A percentile compares a stretch with the other conserved stretches of the same genome.
Conservation (phyloP, 1,140 invertebrate species). For the Drosophila tani region DNA sequence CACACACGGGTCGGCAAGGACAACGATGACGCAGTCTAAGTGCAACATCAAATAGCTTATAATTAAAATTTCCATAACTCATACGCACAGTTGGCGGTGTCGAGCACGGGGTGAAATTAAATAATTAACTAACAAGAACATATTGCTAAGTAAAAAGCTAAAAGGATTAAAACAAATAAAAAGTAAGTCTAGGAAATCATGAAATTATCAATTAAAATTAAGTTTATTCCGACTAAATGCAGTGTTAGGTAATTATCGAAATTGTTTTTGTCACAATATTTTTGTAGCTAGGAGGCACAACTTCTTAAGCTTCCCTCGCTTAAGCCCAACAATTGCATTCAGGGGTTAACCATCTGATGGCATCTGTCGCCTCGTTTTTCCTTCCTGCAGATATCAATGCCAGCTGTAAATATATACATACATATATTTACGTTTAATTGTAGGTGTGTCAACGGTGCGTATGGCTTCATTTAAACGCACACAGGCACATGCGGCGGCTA, state of each 20-base stretch:
- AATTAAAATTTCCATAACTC: constrained; percentile 61
- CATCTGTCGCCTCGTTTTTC: constrained; percentile 34
- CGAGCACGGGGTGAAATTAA: constrained; percentile 20
- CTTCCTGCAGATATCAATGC: constrained; percentile 15
- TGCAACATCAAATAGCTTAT: constrained; percentile 65
- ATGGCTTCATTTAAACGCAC: constrained; percentile 52
- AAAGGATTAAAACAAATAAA: no score
- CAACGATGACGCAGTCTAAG: constrained; percentile 57
- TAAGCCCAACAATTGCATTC: constrained; percentile 1
- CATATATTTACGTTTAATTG: background rate
- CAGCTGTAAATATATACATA: constrained; percentile 1
- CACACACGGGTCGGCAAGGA: constrained; percentile 23
- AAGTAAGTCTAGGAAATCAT: no score
- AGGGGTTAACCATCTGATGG: constrained; percentile 28
- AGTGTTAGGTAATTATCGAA: background rate
- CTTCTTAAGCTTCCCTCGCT: constrained; percentile 22
- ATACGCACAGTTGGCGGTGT: constrained; percentile 40
- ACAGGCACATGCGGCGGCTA: constrained; percentile 30
- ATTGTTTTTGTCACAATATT: no score
- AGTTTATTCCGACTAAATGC: no score
- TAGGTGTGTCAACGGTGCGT: constrained; percentile 26
- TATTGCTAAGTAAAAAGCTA: background rate
- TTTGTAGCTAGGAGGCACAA: background rate
- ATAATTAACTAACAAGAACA: constrained; percentile 6
- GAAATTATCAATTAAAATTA: no score